These are phyloP conservation scores for Mesembrinibis cayennensis DNA, from an alignment of 2,113 vertebrate genomes.

Conservation along the genomic window DNA sequence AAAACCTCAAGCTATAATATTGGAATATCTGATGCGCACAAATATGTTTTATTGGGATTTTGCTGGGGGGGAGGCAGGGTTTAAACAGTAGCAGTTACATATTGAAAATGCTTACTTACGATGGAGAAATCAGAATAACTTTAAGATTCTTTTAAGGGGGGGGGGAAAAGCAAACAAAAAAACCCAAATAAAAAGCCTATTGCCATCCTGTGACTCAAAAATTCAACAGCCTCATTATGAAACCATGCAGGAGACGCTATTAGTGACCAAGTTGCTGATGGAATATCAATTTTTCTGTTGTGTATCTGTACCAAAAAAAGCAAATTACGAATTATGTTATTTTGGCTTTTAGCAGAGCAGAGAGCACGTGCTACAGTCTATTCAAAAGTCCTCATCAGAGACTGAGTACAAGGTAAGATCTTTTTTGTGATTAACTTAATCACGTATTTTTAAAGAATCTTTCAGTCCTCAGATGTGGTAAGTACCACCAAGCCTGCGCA, in stretches of 20 bases:
- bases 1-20: neutral
- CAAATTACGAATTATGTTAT: neutral
- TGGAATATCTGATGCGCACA: neutral
- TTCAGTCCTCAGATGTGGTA: neutral
- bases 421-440: neutral
- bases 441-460: neutral
- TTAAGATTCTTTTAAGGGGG: neutral
- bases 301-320: neutral
- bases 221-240: neutral
- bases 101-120: neutral
- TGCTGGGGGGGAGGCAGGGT: neutral
- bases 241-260: neutral
- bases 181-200: neutral
- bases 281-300: neutral
- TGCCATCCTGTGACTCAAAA: neutral
- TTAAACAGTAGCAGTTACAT: neutral
- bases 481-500: neutral
- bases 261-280: neutral
- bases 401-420: constrained; percentile 19
- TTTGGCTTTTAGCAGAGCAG: neutral
- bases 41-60: neutral
- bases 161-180: neutral
- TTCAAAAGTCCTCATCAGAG: neutral
- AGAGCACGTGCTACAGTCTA: neutral
- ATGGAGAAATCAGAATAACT: neutral